Percentiles rank a stretch among this genome's conserved stretches.
These are phyloP conservation scores for Addax nasomaculatus DNA, from an alignment of 2,113 vertebrate species.

Conservation along the genomic window DNA sequence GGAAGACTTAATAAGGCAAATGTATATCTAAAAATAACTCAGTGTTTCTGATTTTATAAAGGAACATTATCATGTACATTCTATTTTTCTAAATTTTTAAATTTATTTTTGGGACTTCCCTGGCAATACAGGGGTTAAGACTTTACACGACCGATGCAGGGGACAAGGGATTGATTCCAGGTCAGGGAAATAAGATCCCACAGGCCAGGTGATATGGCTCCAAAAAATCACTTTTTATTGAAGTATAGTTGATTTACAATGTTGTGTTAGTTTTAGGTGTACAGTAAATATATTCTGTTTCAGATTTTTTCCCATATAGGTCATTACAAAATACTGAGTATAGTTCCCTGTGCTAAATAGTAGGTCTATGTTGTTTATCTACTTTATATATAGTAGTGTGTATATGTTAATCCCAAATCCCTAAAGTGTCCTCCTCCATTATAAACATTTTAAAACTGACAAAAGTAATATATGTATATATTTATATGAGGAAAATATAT, in stretches of 20 bases:
- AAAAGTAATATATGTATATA: background rate
- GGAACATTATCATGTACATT: background rate
- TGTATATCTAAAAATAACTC: background rate
- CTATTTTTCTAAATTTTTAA: background rate
- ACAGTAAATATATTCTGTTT: background rate
- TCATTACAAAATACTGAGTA: background rate
- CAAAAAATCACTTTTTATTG: background rate
- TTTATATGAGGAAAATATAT: background rate
- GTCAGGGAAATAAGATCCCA: background rate
- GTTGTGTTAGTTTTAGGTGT: background rate
- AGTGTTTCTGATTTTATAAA: background rate
- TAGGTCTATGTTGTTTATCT: background rate
- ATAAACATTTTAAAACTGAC: background rate
- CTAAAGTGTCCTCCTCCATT: background rate
- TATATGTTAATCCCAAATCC: background rate
- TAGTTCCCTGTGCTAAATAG: background rate
- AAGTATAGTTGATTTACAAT: background rate
- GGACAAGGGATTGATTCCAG: background rate
- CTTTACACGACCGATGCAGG: background rate
- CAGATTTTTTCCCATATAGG: background rate
- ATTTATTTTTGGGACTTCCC: background rate
- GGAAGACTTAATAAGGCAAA: background rate
- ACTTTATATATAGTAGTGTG: background rate
- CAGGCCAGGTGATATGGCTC: background rate
- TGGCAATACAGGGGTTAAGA: background rate